Percentiles rank a stretch among this genome's conserved stretches.
Conservation (phyloP, 2,888 invertebrate species). For the Drosophila leonis region DNA sequence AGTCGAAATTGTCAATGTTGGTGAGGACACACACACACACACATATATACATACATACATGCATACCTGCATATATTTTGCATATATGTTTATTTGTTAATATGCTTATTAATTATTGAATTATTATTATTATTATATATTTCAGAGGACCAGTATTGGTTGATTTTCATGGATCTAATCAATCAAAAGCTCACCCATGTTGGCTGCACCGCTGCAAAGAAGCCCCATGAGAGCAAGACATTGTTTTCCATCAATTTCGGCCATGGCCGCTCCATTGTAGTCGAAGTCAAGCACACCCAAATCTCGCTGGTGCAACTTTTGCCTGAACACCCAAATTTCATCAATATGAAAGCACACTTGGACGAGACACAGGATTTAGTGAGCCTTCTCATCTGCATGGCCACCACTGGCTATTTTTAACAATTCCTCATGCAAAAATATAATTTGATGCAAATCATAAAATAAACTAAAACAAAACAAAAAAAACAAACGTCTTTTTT, state of each 20-base stretch:
- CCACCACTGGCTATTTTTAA: too few relatives aligned
- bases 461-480: too few relatives aligned
- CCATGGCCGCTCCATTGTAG: not conserved
- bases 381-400: constrained; percentile 31
- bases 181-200: constrained; percentile 5
- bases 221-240: not conserved
- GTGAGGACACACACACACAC: too few relatives aligned
- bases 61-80: too few relatives aligned
- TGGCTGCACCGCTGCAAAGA: constrained; percentile 13
- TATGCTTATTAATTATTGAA: too few relatives aligned
- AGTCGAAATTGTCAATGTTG: not conserved
- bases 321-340: constrained; percentile 34
- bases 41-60: not conserved
- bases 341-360: constrained; percentile 27
- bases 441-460: too few relatives aligned
- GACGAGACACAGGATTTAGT: constrained; percentile 44
- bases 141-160: not conserved
- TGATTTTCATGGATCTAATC: not conserved
- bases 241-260: constrained; percentile 28
- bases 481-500: not conserved
- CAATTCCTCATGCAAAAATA: too few relatives aligned
- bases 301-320: constrained; percentile 33
- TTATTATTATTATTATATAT: too few relatives aligned
- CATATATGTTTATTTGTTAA: too few relatives aligned
- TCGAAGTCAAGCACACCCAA: not conserved